Base-by-base conservation (phyloP, 2,888 invertebrate species). In the Apamea crenata region DNA sequence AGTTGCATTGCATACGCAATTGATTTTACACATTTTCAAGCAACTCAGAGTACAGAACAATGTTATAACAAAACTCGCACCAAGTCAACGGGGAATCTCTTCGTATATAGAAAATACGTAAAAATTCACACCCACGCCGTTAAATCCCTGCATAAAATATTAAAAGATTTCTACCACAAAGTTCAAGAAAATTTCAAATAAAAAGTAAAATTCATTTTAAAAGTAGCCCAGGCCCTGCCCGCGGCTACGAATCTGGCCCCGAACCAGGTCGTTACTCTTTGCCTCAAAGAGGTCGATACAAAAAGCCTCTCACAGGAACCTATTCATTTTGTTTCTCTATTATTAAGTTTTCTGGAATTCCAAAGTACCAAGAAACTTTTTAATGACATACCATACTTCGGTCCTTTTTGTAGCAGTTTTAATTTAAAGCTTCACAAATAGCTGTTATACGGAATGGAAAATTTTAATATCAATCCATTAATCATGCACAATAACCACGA, bases 281-380 rank as follows among this genome's bases (percentile, higher is more conserved):
- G 82, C 83, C 70, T 87, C 88, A 87, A 88, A 85, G 84, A 84
- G 88, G 88, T 90, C 88, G 89, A 88, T 89, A 89, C 89, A 90
- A 91, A 91, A 90, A 89, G 88, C 88, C 88, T 89, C 88, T 87
- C 85, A 87, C 87, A 88, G 83, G 86, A 90, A 91, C 86, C 88
- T 88, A 91, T 92, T 93, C 89, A 90, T 91, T 91, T 91, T 89
- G 87, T 88, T 89, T 87, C 88, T 91, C 89, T 90, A 91, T 91
- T 93, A 91, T 91, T 90, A 90, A 92, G 87, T 91, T 91, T 89
- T 84, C 81, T 82, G 81, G 80, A 84, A 88, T 85, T 89, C 76
- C 74, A 87, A 85, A 87, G 85, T 87, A 78, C 67, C 77, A 72
- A 83, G 80, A 86, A 90, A 91, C 84, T 88, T 89, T 89, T 84